Conservation (phyloP, 2,113 vertebrate genomes). For the Baryphthengus martii region DNA sequence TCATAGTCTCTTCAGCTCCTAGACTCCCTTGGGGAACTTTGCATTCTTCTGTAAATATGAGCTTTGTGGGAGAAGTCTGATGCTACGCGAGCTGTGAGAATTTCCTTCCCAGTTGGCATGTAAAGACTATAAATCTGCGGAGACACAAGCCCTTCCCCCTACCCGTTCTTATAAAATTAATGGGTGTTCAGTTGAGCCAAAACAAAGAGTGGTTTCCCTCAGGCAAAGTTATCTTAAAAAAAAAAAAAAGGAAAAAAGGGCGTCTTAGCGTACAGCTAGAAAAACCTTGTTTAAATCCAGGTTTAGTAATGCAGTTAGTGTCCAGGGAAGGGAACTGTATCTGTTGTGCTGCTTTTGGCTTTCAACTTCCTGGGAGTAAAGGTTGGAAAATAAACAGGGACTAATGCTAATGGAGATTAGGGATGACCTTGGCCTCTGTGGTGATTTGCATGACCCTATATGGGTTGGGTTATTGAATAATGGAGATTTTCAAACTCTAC, state of each 20-base stretch:
- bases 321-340: slow-evolving; percentile 11
- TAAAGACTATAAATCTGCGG: slow-evolving; percentile 51
- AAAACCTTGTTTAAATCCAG: slow-evolving; percentile 33
- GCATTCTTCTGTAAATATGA: slow-evolving; percentile 61
- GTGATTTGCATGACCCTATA: neutral
- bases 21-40: slow-evolving; percentile 54
- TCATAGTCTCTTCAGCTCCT: slow-evolving; percentile 38
- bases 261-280: neutral
- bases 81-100: slow-evolving; percentile 48
- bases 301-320: slow-evolving; percentile 39
- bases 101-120: slow-evolving; percentile 56
- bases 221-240: neutral
- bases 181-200: slow-evolving; percentile 51
- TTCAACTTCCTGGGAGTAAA: slow-evolving; percentile 14
- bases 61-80: slow-evolving; percentile 63
- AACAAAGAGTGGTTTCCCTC: slow-evolving; percentile 49
- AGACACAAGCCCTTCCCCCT: slow-evolving; percentile 38
- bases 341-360: neutral
- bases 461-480: neutral
- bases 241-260: neutral
- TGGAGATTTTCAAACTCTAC: neutral
- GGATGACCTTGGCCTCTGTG: neutral
- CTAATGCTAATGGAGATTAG: slow-evolving; percentile 8
- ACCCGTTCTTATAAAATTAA: slow-evolving; percentile 52
- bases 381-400: slow-evolving; percentile 12